These are phyloP conservation scores for Platorchestia sp. DNA, from an alignment of 1,140 invertebrate genomes.

Conservation along the genomic window DNA sequence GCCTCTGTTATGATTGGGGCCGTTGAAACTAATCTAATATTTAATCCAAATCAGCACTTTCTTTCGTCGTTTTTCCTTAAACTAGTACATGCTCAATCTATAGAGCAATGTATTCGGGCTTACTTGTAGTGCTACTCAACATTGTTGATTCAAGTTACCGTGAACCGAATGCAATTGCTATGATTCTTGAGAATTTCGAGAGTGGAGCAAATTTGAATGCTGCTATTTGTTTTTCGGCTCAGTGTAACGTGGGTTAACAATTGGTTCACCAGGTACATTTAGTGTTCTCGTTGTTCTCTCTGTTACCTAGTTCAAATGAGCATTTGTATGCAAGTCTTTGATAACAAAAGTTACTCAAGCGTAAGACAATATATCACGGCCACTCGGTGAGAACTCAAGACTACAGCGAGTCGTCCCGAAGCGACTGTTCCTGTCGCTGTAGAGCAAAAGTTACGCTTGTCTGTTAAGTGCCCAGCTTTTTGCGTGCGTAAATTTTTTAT, in stretches of 20 bases:
- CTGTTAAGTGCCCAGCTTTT: background rate
- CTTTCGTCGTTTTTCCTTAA: too few species aligned
- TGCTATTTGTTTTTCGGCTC: background rate
- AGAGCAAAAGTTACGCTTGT: background rate
- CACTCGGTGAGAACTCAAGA: background rate
- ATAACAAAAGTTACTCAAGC: background rate
- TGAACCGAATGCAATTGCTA: too few species aligned
- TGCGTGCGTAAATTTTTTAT: background rate
- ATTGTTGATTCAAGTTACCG: background rate
- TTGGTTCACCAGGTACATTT: background rate
- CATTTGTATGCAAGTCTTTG: background rate
- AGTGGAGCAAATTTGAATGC: background rate
- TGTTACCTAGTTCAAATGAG: background rate
- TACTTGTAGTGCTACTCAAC: background rate
- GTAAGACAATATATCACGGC: background rate
- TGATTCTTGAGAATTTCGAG: too few species aligned
- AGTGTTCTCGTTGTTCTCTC: background rate
- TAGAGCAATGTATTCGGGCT: too few species aligned
- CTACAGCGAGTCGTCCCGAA: background rate
- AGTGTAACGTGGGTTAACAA: background rate
- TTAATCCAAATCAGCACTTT: too few species aligned
- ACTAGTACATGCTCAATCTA: too few species aligned
- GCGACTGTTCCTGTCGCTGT: background rate
- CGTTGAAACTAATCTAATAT: too few species aligned
- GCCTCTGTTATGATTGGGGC: too few species aligned